These are phyloP conservation scores for Sturnira hondurensis DNA, from an alignment of 2,113 vertebrate species.

Conservation along the genomic window DNA sequence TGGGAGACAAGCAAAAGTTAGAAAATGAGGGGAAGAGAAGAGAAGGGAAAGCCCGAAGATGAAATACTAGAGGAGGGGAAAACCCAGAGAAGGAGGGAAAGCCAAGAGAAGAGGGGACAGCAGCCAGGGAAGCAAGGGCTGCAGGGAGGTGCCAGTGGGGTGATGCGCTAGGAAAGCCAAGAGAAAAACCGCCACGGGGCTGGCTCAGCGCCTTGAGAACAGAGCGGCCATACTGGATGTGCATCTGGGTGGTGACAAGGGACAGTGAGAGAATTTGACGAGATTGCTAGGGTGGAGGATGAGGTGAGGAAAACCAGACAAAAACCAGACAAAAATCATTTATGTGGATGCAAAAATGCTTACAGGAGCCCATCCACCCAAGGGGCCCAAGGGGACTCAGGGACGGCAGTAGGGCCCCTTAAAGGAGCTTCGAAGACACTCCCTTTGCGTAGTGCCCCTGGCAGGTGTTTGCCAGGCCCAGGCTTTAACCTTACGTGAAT, in stretches of 20 bases:
- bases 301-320: constrained; percentile 55
- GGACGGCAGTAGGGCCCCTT: constrained; percentile 33
- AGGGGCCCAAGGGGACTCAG: constrained; percentile 47
- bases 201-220: constrained; percentile 22
- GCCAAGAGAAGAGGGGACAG: background rate
- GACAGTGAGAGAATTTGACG: constrained; percentile 41
- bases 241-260: constrained; percentile 46
- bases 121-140: background rate
- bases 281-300: constrained; percentile 47
- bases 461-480: background rate
- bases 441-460: constrained; percentile 35
- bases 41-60: background rate
- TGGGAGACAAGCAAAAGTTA: background rate
- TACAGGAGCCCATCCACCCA: constrained; percentile 46
- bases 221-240: constrained; percentile 33
- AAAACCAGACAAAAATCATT: background rate
- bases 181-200: constrained; percentile 34
- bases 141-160: constrained; percentile 5
- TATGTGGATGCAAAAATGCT: constrained; percentile 58
- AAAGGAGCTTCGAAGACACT: constrained; percentile 53
- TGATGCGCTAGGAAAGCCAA: constrained; percentile 43
- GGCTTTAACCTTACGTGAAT: background rate
- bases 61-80: background rate
- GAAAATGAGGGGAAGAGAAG: background rate
- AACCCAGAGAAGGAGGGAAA: background rate